Conservation (phyloP, 1,140 invertebrate species). For the Brevipalpus yothersi region DNA sequence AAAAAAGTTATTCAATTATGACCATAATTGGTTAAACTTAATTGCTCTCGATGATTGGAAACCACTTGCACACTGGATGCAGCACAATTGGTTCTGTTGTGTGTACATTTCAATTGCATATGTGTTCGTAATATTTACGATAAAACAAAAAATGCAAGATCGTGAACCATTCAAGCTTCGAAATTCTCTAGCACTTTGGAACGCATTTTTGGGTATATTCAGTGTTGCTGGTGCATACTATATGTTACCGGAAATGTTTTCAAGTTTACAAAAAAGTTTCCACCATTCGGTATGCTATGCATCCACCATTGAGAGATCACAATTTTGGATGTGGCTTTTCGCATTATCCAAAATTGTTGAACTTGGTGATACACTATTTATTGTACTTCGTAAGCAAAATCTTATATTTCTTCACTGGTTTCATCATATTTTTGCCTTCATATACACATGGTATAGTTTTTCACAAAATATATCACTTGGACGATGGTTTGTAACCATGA, state of each 20-base stretch:
- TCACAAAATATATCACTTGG: conserved; percentile 84
- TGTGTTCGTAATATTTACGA: conserved; percentile 32
- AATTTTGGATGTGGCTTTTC: conserved; percentile 80
- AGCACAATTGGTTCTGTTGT: background rate
- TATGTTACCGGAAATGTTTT: background rate
- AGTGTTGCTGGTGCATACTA: background rate
- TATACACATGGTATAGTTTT: conserved; percentile 71
- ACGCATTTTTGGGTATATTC: background rate
- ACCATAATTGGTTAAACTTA: conserved; percentile 15
- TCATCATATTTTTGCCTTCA: conserved; percentile 39
- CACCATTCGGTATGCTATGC: background rate
- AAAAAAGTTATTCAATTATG: too few species aligned
- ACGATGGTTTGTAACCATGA: conserved; percentile 95
- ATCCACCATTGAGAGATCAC: background rate
- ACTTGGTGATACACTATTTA: conserved; percentile 85
- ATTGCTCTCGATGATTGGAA: background rate
- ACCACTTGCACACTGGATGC: background rate
- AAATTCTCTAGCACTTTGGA: background rate
- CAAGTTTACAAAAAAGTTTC: background rate
- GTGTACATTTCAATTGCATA: background rate
- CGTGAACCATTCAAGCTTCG: background rate
- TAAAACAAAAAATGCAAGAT: conserved; percentile 36
- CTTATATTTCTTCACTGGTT: conserved; percentile 91
- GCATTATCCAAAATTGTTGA: conserved; percentile 73
- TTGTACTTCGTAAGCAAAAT: conserved; percentile 79